Evolutionary conservation across 2,888 invertebrate species (phyloP), one percentile per base, ranked within the genome.

Genomic region (Epistrophe grossulariae): DNA sequence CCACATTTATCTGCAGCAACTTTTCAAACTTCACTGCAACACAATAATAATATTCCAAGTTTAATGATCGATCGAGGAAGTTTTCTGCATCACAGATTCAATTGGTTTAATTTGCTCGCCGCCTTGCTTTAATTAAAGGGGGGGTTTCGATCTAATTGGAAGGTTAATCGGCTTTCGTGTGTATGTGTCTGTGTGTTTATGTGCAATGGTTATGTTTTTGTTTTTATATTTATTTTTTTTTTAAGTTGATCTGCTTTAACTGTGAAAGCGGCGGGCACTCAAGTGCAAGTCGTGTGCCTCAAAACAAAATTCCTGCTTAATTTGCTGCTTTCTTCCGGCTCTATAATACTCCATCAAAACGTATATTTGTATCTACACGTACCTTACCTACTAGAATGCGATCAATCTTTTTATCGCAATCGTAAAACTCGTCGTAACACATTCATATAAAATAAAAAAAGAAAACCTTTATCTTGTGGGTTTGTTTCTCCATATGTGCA

Each of bases 21-120:
- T 35, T 35, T 35, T 35, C 35, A 17, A 35, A 60, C 59, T 55
- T 17, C 2, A 0, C 28, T 6, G 35, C 28, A 1, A 0, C 19
- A 24, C 50, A 11, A 57, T 38, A 59, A 59, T 59, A 59, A 19
- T 35, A 35, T 24, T 24, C 78, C 35, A 19, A 66, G 68, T 79
- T 80, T 62, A 73, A 84, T 84, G 84, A 84, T 84, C 80, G 84
- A 84, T 84, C 81, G 84, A 84, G 81, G 80, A 84, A 84, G 73
- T 80, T 19, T 28, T 64, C 45, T 35, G 24, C 40, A 62, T 60
- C 60, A 52, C 76, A 48, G 43, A 77, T 77, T 43, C 80, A 84
- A 84, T 84, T 84, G 80, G 72, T 68, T 84, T 84, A 81, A 84
- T 84, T 84, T 60, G 84, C 72, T 60, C 82, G 28, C 55, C 31